phyloP scores from a whole-genome alignment of 1,140 invertebrate species.

The Reticulitermes speratus region DNA sequence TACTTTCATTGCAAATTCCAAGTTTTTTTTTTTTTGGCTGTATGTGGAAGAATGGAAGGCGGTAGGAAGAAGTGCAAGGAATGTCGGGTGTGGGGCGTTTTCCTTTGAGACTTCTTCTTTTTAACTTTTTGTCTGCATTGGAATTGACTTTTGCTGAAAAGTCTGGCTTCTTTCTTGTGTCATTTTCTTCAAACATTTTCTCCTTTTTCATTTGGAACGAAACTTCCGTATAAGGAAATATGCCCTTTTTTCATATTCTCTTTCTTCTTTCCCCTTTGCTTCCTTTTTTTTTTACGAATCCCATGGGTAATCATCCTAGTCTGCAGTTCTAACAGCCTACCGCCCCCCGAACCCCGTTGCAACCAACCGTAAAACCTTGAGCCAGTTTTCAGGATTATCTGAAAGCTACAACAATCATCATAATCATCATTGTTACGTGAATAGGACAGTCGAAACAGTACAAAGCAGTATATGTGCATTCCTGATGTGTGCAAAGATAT shows the following conservation, averaged over 20 bases:
- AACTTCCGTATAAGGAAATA: not conserved
- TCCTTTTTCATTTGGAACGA: not conserved
- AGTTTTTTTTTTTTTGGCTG: not conserved
- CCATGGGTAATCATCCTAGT: not conserved
- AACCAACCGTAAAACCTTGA: not conserved
- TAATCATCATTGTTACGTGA: not conserved
- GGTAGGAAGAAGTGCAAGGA: not conserved
- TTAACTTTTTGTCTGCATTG: conserved; percentile 22
- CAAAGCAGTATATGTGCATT: no score
- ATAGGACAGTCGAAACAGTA: no score
- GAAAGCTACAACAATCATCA: not conserved
- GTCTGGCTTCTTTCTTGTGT: conserved; percentile 22
- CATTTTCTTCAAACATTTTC: not conserved
- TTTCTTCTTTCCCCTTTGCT: not conserved
- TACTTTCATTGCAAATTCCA: conserved; percentile 23
- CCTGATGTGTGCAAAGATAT: no score
- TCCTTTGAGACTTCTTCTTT: conserved; percentile 16
- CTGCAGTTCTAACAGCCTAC: not conserved
- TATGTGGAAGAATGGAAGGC: not conserved
- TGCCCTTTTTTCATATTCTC: not conserved
- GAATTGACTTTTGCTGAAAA: conserved; percentile 19
- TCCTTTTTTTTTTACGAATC: not conserved
- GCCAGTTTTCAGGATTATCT: not conserved
- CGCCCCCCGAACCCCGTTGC: not conserved
- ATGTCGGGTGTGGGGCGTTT: not conserved